Evolutionary conservation across 2,797 vertebrate genomes (phyloP), one percentile per base, ranked within the genome.

Genomic region (Sebastiscus albofasciatus): DNA sequence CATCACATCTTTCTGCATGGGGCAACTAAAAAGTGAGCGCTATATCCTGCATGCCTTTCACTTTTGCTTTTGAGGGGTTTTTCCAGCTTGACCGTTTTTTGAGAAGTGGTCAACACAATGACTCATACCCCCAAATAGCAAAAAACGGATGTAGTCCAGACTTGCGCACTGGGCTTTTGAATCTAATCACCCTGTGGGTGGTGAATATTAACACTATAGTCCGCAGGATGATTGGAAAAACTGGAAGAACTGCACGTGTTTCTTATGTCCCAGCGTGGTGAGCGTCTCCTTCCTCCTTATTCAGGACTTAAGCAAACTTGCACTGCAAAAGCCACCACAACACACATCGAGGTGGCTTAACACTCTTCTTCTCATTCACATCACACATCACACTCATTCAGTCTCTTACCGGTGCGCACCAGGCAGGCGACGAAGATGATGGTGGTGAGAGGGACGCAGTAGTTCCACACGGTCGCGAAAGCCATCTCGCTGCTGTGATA

Each of bases 351-450:
- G 22, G 11, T 49, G 11, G 65, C 36, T 14, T 16, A 6, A 8
- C 13, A 74, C 87, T 79, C 87, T 81, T 87, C 64, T 77, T 36
- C 36, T 36, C 82, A 84, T 83, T 81, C 83, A 73, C 67, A 65
- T 85, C 75, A 80, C 77, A 85, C 75, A 36, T 36, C 36, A 36
- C 11, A 36, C 36, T 78, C 88, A 49, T 36, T 59, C 81, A 82
- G 72, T 54, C 46, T 16, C 94, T 96, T 96, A 96, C 96, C 96
- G 59, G 95, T 91, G 88, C 90, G 90, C 84, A 92, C 65, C 78
- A 93, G 58, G 78, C 86, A 94, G 72, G 93, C 85, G 74, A 87
- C 85, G 46, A 93, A 74, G 62, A 95, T 62, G 83, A 94, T 52
- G 90, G 86, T 77, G 74, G 87, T 77, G 74, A 95, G 82, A 13